Percentiles rank a stretch among this genome's conserved stretches.
Conservation (phyloP, 2,797 vertebrate species). For the Peromyscus eremicus region DNA sequence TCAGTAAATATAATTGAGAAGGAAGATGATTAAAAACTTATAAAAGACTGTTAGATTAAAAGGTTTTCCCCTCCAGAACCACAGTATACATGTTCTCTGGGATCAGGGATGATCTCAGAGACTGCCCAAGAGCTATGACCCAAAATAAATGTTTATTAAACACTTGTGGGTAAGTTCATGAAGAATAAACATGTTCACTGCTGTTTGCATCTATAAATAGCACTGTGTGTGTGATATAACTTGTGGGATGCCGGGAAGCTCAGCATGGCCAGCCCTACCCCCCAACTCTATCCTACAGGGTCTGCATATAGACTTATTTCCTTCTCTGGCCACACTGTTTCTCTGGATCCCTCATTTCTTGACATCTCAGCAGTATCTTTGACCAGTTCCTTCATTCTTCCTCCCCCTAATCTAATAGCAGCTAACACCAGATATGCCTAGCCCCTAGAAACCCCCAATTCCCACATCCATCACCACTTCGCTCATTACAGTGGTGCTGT, state of each 20-base stretch:
- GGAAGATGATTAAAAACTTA: not conserved
- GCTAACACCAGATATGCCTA: not conserved
- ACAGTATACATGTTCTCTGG: not conserved
- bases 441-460: not conserved
- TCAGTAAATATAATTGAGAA: slow-evolving; percentile 22
- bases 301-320: not conserved
- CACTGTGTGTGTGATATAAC: not conserved
- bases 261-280: too few relatives aligned
- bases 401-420: not conserved
- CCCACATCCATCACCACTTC: not conserved
- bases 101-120: not conserved
- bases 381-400: not conserved
- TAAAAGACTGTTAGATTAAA: slow-evolving; percentile 7
- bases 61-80: not conserved
- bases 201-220: not conserved
- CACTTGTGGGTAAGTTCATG: not conserved
- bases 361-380: not conserved
- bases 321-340: not conserved
- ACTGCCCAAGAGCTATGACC: not conserved
- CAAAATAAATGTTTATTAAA: slow-evolving; percentile 46
- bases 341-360: not conserved
- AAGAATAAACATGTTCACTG: not conserved
- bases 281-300: not conserved
- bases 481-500: not conserved
- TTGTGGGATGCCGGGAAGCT: not conserved